A percentile compares a stretch with the other conserved stretches of the same genome.
Evolutionary conservation across 1,140 invertebrate species (phyloP).

Genomic region (Eriosoma lanigerum): DNA sequence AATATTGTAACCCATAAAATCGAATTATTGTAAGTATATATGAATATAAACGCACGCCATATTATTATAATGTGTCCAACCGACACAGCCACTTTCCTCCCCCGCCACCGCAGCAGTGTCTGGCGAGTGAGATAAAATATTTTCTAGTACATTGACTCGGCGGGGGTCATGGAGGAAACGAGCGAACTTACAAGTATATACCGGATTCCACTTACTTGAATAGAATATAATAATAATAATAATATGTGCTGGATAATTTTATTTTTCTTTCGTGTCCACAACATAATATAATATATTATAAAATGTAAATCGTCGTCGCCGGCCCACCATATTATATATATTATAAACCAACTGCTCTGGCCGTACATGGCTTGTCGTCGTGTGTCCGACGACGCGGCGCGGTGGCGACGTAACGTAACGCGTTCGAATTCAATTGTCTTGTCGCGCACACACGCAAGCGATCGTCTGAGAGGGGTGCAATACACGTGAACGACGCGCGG

Average conservation of each 20-base stretch:
- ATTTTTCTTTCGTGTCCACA: background rate
- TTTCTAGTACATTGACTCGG: slow-evolving; percentile 36
- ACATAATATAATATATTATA: background rate
- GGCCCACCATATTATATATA: background rate
- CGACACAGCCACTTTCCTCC: too few species aligned
- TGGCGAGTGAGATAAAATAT: slow-evolving; percentile 22
- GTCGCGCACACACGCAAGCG: background rate
- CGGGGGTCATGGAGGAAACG: background rate
- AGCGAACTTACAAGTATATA: background rate
- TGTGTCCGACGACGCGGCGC: background rate
- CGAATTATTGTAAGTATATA: too few species aligned
- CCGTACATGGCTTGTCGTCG: slow-evolving; percentile 18
- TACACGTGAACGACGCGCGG: background rate
- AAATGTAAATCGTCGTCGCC: background rate
- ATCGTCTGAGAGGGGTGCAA: background rate
- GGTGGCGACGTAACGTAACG: background rate
- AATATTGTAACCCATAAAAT: too few species aligned
- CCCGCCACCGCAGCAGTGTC: background rate
- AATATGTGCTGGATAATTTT: background rate
- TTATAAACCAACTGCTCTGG: background rate
- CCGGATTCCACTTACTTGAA: slow-evolving; percentile 19
- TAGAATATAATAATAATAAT: background rate
- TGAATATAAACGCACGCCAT: background rate
- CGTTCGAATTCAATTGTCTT: slow-evolving; percentile 23
- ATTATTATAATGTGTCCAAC: background rate